Evolutionary conservation across 92 coral and sea anemone genomes (phyloP), one percentile per base, ranked within the genome.

Genomic region (Ricordea florida): DNA sequence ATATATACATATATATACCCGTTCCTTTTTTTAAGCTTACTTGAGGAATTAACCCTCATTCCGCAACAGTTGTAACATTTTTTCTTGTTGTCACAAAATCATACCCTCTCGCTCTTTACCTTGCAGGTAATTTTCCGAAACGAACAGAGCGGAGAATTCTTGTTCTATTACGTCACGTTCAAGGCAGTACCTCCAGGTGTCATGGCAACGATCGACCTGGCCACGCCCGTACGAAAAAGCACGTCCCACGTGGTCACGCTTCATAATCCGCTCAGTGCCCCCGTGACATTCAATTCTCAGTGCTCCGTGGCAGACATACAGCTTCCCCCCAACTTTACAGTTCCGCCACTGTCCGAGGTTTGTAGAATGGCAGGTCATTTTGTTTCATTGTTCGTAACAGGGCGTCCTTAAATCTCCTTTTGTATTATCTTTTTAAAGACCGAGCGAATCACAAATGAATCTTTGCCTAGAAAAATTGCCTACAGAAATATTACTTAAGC

Each of bases 171-270:
- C 82, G 94, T 94, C 66, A 81, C 93, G 42, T 94, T 94, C 79
- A 94, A 94, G 63, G 98, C 98, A 9, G 87, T 94, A 5, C 76
- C 98, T 14, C 97, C 98, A 16, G 98, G 98, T 30, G 91, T 93
- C 42, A 93, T 93, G 86, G 86, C 97, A 2, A 78, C 93, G 32
- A 93, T 93, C 31, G 98, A 93, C 57, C 84, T 93, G 18, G 72
- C 97, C 15, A 93, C 98, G 27, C 98, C 98, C 49, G 96, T 93
- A 43, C 78, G 98, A 13, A 93, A 93, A 74, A 91, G 97, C 67
- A 85, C 94, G 21, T 94, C 98, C 10, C 98, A 94, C 44, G 94
- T 88, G 50, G 90, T 94, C 36, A 94, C 97, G 40, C 50, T 94
- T 17, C 89, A 92, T 75, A 94, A 94, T 65, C 98, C 98, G 45